These are phyloP conservation scores for Autographa gamma DNA, from an alignment of 2,888 invertebrate species.

Conservation along the genomic window DNA sequence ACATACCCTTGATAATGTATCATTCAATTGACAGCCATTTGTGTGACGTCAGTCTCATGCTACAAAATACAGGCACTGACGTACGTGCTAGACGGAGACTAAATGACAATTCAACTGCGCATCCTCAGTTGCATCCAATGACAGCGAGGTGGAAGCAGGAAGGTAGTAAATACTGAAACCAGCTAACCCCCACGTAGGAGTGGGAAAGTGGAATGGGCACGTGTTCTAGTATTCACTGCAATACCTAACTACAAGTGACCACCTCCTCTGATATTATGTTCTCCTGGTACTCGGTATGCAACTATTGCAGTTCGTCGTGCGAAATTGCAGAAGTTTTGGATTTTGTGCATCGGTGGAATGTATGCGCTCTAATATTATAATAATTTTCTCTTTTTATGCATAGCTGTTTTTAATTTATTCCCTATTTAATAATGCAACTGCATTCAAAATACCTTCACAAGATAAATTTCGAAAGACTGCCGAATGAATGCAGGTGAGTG, in stretches of 20 bases:
- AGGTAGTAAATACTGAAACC: slow-evolving; percentile 21
- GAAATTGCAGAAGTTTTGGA: neutral
- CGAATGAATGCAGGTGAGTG: too few species aligned
- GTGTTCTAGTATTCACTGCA: slow-evolving; percentile 14
- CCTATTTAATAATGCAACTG: too few species aligned
- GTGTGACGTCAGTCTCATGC: neutral
- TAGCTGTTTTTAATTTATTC: too few species aligned
- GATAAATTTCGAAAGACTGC: too few species aligned
- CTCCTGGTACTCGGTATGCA: slow-evolving; percentile 46
- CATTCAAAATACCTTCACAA: too few species aligned
- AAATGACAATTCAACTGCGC: slow-evolving; percentile 24
- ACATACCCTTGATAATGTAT: neutral
- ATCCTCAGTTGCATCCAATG: slow-evolving; percentile 27
- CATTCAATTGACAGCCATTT: neutral
- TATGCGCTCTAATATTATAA: too few species aligned
- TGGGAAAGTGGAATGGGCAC: slow-evolving; percentile 28
- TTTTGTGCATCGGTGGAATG: too few species aligned
- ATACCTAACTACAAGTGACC: neutral
- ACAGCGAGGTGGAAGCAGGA: slow-evolving; percentile 43
- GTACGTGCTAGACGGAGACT: slow-evolving; percentile 11
- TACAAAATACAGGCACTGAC: slow-evolving; percentile 1
- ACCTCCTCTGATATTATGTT: slow-evolving; percentile 24
- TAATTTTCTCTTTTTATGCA: too few species aligned
- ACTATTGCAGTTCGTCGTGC: slow-evolving; percentile 27
- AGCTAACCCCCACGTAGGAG: slow-evolving; percentile 19